These are phyloP conservation scores for Chiroxiphia lanceolata DNA, from an alignment of 2,797 vertebrate species.

Conservation along the genomic window DNA sequence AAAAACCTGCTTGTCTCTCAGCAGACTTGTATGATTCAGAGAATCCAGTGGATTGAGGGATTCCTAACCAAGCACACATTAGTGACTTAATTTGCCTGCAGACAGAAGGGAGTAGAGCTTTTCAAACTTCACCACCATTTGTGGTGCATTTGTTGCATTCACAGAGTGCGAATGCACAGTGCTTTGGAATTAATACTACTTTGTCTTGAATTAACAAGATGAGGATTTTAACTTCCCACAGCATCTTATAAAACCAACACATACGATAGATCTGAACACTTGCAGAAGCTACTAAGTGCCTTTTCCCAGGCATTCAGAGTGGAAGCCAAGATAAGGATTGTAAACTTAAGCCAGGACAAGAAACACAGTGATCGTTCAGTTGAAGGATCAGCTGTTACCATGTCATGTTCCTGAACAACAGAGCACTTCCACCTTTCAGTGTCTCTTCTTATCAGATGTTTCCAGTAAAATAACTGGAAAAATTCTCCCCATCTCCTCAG, in stretches of 20 bases:
- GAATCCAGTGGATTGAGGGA: background rate
- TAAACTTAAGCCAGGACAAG: background rate
- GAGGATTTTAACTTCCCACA: background rate
- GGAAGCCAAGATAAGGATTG: background rate
- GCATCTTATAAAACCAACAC: background rate
- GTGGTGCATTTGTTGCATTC: background rate
- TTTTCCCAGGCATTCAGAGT: background rate
- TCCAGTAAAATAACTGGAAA: background rate
- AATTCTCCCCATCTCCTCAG: background rate
- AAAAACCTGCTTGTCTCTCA: background rate
- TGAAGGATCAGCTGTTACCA: background rate
- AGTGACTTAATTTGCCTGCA: background rate
- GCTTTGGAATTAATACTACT: background rate
- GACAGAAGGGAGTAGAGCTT: background rate
- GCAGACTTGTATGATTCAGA: background rate
- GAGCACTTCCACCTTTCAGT: background rate
- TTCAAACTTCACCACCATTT: background rate
- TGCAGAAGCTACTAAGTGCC: background rate
- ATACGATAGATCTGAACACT: background rate
- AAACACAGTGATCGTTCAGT: background rate
- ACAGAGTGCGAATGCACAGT: rapidly evolving
- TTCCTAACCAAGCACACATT: background rate
- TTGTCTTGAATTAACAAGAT: background rate
- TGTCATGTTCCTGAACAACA: background rate
- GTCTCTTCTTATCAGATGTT: background rate